Evolutionary conservation across 2,888 invertebrate genomes (phyloP), one percentile per base, ranked within the genome.

Genomic region (Heliconius ethilla): DNA sequence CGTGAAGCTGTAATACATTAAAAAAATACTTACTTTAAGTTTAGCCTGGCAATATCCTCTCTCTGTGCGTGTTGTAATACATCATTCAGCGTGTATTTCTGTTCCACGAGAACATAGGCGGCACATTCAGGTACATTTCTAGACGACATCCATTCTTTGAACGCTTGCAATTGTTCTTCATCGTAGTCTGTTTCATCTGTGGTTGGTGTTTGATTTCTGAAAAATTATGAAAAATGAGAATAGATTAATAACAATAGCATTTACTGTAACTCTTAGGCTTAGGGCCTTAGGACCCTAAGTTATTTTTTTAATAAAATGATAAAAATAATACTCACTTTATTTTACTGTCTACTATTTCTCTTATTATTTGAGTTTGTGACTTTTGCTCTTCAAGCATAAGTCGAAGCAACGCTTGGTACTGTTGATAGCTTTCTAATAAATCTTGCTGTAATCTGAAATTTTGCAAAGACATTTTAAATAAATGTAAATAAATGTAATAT

Each of bases 11-110:
- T 51, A 51, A 18, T 18, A 66, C 22, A 67, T 37, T 22, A n/a
- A 22, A 37, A 37, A 67, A 51, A 25, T 70, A 86, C 94, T 88
- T 90, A 98, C 98, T 96, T 97, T 78, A 99, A 95, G 75, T 96
- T 96, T 78, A 98, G 93, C 85, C 96, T 96, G 76, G 96, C 95
- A 76, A 99, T 92, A 90, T 99, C 99, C 75, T 98, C 97, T 83
- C 98, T 95, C 27, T 96, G 97, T 84, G 98, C 96, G 84, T 97
- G 96, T 81, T 96, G 96, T 80, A 98, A 90, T 75, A 99, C 93
- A 89, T 99, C 98, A 45, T 96, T 95, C 81, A 98, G 95, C 1
- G 96, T 96, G 89, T 97, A 99, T 82, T 97, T 96, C 88, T 98
- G 97, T 37, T 94, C 90, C 4, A 96, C 89, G 83, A 98, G 96